Percentiles rank a stretch among this genome's conserved stretches.
These are phyloP conservation scores for Diorhabda elongata DNA, from an alignment of 1,140 invertebrate genomes.

Conservation along the genomic window DNA sequence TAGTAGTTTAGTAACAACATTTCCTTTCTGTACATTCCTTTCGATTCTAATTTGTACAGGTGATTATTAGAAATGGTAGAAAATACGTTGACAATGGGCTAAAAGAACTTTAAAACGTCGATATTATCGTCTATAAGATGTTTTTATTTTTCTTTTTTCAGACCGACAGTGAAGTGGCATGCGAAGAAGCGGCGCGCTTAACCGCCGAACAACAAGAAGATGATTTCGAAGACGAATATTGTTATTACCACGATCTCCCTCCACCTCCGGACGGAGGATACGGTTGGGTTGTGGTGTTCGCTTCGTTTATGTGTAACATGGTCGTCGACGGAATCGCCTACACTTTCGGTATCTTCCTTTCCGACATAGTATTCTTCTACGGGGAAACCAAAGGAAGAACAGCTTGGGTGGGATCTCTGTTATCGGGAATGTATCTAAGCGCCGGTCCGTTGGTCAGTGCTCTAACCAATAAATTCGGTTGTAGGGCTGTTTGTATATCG, in stretches of 20 bases:
- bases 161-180: constrained; percentile 80
- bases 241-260: constrained; percentile 71
- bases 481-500: constrained; percentile 85
- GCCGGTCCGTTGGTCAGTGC: constrained; percentile 94
- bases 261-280: constrained; percentile 82
- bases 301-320: constrained; percentile 96
- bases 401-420: constrained; percentile 90
- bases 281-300: constrained; percentile 91
- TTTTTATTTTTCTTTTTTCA: constrained; percentile 52
- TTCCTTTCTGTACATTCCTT: no score
- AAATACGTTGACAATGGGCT: no score
- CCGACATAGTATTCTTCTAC: constrained; percentile 77
- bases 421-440: constrained; percentile 90
- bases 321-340: constrained; percentile 97
- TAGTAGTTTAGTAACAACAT: no score
- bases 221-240: constrained; percentile 67
- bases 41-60: no score
- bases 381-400: constrained; percentile 81
- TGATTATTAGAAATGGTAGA: no score
- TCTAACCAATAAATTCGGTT: constrained; percentile 93
- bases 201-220: constrained; percentile 59
- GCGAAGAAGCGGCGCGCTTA: constrained; percentile 70
- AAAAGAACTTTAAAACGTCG: no score
- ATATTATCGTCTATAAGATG: not conserved
- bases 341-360: constrained; percentile 86